Percentiles rank a stretch among this genome's conserved stretches.
These are phyloP conservation scores for Hyperoplus lanceolatus DNA, from an alignment of 2,797 vertebrate genomes.

Conservation along the genomic window DNA sequence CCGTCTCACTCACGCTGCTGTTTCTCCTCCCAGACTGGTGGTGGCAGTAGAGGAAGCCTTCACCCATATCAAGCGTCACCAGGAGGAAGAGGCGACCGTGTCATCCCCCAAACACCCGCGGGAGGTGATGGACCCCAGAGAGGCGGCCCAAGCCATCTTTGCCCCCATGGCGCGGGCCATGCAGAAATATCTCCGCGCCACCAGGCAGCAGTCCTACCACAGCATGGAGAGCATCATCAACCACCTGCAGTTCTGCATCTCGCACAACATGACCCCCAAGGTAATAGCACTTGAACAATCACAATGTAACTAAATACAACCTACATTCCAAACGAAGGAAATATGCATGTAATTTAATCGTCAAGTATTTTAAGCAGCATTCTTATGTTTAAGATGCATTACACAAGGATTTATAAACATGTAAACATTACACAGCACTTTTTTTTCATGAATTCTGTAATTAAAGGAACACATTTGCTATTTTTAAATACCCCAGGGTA, in stretches of 20 bases:
- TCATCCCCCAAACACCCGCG: conserved; percentile 87
- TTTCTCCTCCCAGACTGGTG: conserved; percentile 85
- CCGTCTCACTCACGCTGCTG: background rate
- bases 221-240: conserved; percentile 95
- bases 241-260: conserved; percentile 94
- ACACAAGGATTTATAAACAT: too few species aligned
- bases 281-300: conserved; percentile 60
- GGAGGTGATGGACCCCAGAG: conserved; percentile 93
- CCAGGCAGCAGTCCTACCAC: conserved; percentile 93
- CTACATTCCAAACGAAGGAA: background rate
- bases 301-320: too few species aligned
- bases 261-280: conserved; percentile 94
- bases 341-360: too few species aligned
- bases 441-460: too few species aligned
- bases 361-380: too few species aligned
- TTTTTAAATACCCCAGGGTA: too few species aligned
- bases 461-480: too few species aligned
- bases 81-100: conserved; percentile 82
- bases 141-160: conserved; percentile 93
- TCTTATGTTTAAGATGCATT: too few species aligned
- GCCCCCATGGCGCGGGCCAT: conserved; percentile 94
- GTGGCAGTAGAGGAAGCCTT: conserved; percentile 95
- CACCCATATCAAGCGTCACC: conserved; percentile 92
- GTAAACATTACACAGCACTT: too few species aligned
- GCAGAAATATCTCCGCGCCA: conserved; percentile 94